Percentiles rank a stretch among this genome's conserved stretches.
Evolutionary conservation across 1,140 invertebrate species (phyloP).

Genomic region (Drosophila mojavensis): DNA sequence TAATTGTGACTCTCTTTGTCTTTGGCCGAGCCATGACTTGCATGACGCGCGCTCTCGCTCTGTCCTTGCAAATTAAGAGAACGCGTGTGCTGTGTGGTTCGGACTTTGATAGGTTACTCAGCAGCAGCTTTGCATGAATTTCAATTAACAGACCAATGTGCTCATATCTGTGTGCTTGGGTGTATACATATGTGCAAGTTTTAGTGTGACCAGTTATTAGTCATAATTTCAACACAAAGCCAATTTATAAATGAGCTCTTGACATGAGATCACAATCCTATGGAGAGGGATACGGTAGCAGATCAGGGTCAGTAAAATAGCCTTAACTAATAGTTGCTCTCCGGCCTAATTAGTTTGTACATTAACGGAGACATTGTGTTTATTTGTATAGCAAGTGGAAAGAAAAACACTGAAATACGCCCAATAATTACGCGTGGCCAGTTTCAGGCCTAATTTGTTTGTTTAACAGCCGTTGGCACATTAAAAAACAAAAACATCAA

Average conservation of each 20-base stretch:
- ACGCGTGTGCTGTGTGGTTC: slow-evolving; percentile 11
- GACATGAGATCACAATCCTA: slow-evolving; percentile 64
- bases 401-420: slow-evolving; percentile 67
- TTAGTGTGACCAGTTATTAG: slow-evolving; percentile 54
- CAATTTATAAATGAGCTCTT: slow-evolving; percentile 63
- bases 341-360: slow-evolving; percentile 71
- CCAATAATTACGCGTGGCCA: slow-evolving; percentile 47
- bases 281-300: neutral
- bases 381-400: slow-evolving; percentile 67
- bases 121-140: slow-evolving; percentile 46
- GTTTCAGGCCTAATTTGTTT: slow-evolving; percentile 66
- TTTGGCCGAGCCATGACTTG: slow-evolving; percentile 4
- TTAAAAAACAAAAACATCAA: slow-evolving; percentile 42
- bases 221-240: slow-evolving; percentile 63
- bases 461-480: slow-evolving; percentile 55
- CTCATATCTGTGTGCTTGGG: neutral
- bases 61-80: slow-evolving; percentile 18
- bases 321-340: slow-evolving; percentile 29
- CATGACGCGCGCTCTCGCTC: slow-evolving; percentile 13
- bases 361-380: slow-evolving; percentile 74
- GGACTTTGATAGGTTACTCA: slow-evolving; percentile 56
- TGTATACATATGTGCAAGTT: neutral
- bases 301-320: slow-evolving; percentile 25
- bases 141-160: slow-evolving; percentile 52
- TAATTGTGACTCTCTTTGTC: neutral